Evolutionary conservation across 2,888 invertebrate species (phyloP), one percentile per base, ranked within the genome.

Genomic region (Clostera curtula): DNA sequence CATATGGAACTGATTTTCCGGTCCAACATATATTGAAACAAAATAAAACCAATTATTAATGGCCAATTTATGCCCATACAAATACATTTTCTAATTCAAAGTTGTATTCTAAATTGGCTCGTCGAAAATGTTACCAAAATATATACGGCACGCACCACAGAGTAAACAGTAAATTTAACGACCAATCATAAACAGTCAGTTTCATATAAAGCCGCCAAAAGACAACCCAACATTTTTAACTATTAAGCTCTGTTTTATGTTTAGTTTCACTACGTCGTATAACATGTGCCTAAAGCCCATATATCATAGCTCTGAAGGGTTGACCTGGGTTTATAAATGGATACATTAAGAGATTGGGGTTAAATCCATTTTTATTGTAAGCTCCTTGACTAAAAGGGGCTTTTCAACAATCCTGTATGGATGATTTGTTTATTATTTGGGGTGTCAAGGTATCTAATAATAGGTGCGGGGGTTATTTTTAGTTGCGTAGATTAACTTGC

Each of bases 261-360:
- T 73, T 58, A 55, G 41, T 54, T 71, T 59, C 63, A 62, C 62
- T 55, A 52, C 44, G 46, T 57, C 52, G 39, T 57, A 58, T 64
- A 72, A 58, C 76, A 74, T 71, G 74, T 65, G 72, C 66, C 66
- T 36, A 25, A 31, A 34, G 43, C 12, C 13, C 61, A 41, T 69
- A 70, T 71, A 71, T 79, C 67, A 70, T 58, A 44, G 21, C 39
- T 51, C 31, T 43, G 63, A 66, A 69, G 72, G 74, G 75, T 66
- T 67, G 63, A 56, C 55, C 43, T 51, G 52, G 31, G 56, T 74
- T 71, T 70, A 70, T 71, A 76, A 66, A 67, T 66, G 66, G 71
- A 66, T 68, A 68, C 70, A 64, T 64, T 53, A 61, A 46, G 29
- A 18, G 38, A 55, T 56, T 57, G 61, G 56, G 61, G 63, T 63